Evolutionary conservation across 2,888 invertebrate species (phyloP), one percentile per base, ranked within the genome.

Genomic region (Tetheella fluctuosa): DNA sequence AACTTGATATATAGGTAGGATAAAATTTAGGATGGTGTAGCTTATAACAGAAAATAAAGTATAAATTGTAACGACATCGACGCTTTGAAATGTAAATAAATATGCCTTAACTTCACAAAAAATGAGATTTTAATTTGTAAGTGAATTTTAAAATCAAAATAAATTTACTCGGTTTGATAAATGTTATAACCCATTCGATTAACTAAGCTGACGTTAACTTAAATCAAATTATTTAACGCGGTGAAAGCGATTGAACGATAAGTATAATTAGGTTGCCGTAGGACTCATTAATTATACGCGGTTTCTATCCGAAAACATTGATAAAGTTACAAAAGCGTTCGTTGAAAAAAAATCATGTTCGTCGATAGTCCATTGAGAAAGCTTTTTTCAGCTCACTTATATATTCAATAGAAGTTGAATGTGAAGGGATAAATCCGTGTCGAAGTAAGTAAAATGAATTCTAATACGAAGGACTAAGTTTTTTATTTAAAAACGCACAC

Each of bases 1-100:
- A 76, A 58, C 70, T 65, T 70, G 61, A 63, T 67, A 67, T 65
- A 59, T 63, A 70, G 67, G 61, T 62, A 61, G 42, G 25, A 66
- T 65, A 63, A 67, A 59, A 70, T 71, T 74, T 70, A 25, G 23
- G 23, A 53, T 52, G 30, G 62, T 59, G 60, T 39, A 8, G 52
- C 61, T 67, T 67, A 3, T 69, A 54, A 64, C 62, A 58, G 20
- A 42, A 53, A 23, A 62, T 60, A 59, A 53, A 39, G 23, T 59
- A 13, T 1, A 37, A 37, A 37, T 15, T 15, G 15, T 37, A 37
- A 37, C 37, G 13, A 30, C 25, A 25, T 25, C 2, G 25, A 25
- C 25, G 25, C 5, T 34, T 8, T 12, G 5, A 10, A 4, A 34
- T 34, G 7, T 8, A 10, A 34, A 34, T 7, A 34, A 10, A 12